Percentiles rank a stretch among this genome's conserved stretches.
phyloP scores from a whole-genome alignment of 2,888 invertebrate species.

The Odiellus spinosus region DNA sequence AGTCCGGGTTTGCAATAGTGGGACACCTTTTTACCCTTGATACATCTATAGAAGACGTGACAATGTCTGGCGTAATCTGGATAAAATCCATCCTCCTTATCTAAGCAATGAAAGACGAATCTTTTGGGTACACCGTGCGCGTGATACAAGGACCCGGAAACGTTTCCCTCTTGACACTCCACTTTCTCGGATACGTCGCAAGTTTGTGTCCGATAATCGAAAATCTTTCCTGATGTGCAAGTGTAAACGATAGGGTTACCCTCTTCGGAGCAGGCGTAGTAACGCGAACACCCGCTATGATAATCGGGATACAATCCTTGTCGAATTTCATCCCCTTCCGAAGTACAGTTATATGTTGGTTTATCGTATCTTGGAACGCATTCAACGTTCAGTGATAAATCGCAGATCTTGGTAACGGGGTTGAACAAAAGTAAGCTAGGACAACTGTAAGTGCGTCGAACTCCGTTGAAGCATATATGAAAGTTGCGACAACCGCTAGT shows the following conservation, averaged over 20 bases:
- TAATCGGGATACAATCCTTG: slow-evolving; percentile 13
- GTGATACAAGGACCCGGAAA: slow-evolving; percentile 2
- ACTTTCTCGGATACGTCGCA: slow-evolving; percentile 9
- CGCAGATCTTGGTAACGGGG: slow-evolving; percentile 18
- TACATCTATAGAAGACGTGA: slow-evolving; percentile 20
- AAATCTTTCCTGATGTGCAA: slow-evolving; percentile 15
- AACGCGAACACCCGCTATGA: slow-evolving; percentile 10
- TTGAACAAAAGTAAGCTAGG: slow-evolving; percentile 18
- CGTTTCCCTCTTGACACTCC: slow-evolving; percentile 5
- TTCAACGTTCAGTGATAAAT: slow-evolving; percentile 16
- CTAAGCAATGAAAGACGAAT: slow-evolving; percentile 14
- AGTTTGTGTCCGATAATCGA: slow-evolving; percentile 6
- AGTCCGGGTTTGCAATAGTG: slow-evolving; percentile 20
- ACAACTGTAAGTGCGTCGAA: slow-evolving; percentile 17
- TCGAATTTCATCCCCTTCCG: slow-evolving; percentile 8
- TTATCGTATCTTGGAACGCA: slow-evolving; percentile 7
- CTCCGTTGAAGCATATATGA: slow-evolving; percentile 16
- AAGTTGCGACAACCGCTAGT: slow-evolving; percentile 16
- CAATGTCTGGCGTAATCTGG: slow-evolving; percentile 18
- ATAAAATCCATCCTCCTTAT: slow-evolving; percentile 19
- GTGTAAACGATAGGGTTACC: slow-evolving; percentile 5
- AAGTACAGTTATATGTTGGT: neutral
- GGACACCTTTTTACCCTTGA: slow-evolving; percentile 18
- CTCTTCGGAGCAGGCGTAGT: slow-evolving; percentile 13
- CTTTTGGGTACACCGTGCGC: slow-evolving; percentile 13